Base-by-base conservation (phyloP, 2,113 vertebrate genomes). In the Erythrolamprus reginae region DNA sequence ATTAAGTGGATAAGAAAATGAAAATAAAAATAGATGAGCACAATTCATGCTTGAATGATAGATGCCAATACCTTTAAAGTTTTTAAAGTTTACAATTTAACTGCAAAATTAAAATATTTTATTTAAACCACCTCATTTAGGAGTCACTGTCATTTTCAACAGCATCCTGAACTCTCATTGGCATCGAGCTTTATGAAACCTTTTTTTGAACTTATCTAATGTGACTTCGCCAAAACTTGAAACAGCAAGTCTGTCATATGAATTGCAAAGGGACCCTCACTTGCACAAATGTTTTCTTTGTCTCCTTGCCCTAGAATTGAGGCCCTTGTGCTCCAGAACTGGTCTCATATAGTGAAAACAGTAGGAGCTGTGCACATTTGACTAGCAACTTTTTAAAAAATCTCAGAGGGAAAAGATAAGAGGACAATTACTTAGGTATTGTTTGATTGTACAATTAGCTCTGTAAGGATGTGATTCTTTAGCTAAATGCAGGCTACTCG, bases 351-450 rank as follows among this genome's bases (percentile, higher is more conserved):
- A 58, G 3, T 58, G 89, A 95, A 91, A 77, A 90, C 86, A 88
- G 93, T 87, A 90, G 91, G 86, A 91, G 84, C 19, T 94, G 88
- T 93, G 92, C 95, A 95, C 93, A 95, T 92, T 95, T 95, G 94
- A 91, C 90, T 0, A 45, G 94, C 91, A 88, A 91, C 94, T 95
- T 92, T 82, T 17, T n/a, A 55, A 89, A 53, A n/a, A 42, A 17
- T 92, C 92, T 96, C 94, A 93, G 94, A 93, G 92, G 61, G 65
- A 93, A 96, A 93, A 86, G 82, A 94, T 92, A 92, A 89, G 84
- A 86, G 89, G 90, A 91, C 87, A 24, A 87, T 92, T 55, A 91
- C 92, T 92, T 84, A 91, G 58, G n/a, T 88, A 86, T 48, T 85
- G n/a, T 53, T 88, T 83, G 85, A 92, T 65, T 65, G 92, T 23